Conservation (phyloP, 2,797 vertebrate species). For the Sebastes vulpes region DNA sequence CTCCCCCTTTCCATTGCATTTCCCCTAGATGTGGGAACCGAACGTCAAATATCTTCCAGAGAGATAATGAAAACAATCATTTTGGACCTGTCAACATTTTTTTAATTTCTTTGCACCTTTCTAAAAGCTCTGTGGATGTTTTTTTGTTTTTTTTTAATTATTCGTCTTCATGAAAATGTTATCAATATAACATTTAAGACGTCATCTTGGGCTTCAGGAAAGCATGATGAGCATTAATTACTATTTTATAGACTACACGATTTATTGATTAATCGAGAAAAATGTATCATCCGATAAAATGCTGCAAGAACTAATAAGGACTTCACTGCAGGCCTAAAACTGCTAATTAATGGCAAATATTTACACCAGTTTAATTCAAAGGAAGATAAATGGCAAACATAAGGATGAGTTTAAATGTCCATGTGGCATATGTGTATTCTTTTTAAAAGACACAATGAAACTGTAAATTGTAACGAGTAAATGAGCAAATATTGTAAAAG, state of each 20-base stretch:
- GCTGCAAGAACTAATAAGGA: not conserved
- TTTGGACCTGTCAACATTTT: no score
- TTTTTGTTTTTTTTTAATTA: no score
- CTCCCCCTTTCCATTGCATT: no score
- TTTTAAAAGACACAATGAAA: not conserved
- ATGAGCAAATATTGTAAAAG: not conserved
- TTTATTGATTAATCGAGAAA: not conserved
- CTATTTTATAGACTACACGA: not conserved
- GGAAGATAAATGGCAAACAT: not conserved
- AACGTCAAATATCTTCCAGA: no score
- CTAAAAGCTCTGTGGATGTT: no score
- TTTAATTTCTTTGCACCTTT: no score
- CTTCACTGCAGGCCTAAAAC: fast-evolving
- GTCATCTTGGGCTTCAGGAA: not conserved
- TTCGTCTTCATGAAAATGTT: no score
- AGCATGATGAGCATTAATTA: not conserved
- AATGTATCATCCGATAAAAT: not conserved
- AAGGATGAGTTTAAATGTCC: not conserved
- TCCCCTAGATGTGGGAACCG: no score
- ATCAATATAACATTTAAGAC: not conserved
- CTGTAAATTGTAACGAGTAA: not conserved
- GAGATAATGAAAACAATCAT: no score
- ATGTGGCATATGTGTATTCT: not conserved
- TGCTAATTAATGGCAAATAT: not conserved
- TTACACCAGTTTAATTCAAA: not conserved